These are phyloP conservation scores for Malurus alboscapulatus DNA, from an alignment of 2,113 vertebrate species.

Conservation along the genomic window DNA sequence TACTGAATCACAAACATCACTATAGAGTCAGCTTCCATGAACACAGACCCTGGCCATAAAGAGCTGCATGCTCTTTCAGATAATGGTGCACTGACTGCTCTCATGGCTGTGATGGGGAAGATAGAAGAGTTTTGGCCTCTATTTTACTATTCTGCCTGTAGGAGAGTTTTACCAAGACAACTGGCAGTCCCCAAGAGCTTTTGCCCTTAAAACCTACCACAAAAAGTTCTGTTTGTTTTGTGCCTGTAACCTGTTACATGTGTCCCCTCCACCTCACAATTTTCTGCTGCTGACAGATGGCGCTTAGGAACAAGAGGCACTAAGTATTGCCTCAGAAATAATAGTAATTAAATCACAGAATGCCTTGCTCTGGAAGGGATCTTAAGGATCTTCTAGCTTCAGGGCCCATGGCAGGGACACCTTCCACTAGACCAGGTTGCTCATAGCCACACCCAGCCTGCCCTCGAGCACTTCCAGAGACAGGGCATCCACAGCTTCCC, in stretches of 20 bases:
- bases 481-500: background rate
- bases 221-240: background rate
- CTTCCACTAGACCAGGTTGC: background rate
- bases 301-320: background rate
- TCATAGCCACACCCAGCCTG: background rate
- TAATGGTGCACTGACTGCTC: background rate
- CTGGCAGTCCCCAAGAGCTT: background rate
- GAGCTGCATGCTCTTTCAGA: background rate
- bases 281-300: background rate
- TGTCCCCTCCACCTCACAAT: background rate
- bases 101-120: background rate
- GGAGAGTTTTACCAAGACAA: background rate
- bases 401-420: background rate
- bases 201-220: background rate
- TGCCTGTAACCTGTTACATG: accelerated
- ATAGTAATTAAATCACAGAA: background rate
- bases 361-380: background rate
- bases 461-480: background rate
- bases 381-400: background rate
- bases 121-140: background rate
- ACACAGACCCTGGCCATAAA: background rate
- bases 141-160: background rate
- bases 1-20: background rate
- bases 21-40: background rate
- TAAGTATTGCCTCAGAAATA: background rate